Conservation (phyloP, 1,140 invertebrate genomes). For the Panagrolaimus sp. region DNA sequence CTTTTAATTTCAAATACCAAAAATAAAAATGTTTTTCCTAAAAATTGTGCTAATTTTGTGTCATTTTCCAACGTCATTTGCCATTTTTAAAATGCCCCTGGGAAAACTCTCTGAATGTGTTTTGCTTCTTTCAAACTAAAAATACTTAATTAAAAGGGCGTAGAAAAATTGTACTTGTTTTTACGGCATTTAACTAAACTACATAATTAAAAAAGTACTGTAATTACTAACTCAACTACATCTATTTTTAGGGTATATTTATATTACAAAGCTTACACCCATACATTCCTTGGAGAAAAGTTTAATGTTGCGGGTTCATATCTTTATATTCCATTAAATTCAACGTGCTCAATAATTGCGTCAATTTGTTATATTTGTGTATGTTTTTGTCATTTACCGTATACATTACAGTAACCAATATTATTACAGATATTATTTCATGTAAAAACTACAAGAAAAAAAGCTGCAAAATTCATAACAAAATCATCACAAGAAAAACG, state of each 20-base stretch:
- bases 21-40: no score
- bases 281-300: not conserved
- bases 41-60: no score
- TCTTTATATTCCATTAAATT: constrained; percentile 5
- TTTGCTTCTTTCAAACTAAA: no score
- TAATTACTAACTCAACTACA: no score
- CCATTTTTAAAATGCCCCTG: no score
- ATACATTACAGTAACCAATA: not conserved
- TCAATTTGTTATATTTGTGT: not conserved
- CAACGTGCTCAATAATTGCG: not conserved
- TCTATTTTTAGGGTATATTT: constrained; percentile 2
- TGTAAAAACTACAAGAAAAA: not conserved
- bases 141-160: no score
- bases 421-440: constrained; percentile 7
- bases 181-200: no score
- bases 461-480: not conserved
- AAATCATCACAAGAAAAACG: not conserved
- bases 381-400: not conserved
- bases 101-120: no score
- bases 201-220: no score
- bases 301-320: constrained; percentile 9
- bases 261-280: constrained; percentile 5
- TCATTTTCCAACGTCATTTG: no score
- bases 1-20: no score
- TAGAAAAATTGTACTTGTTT: no score